Evolutionary conservation across 2,113 vertebrate genomes (phyloP).

Genomic region (Leptobrachium leishanense): DNA sequence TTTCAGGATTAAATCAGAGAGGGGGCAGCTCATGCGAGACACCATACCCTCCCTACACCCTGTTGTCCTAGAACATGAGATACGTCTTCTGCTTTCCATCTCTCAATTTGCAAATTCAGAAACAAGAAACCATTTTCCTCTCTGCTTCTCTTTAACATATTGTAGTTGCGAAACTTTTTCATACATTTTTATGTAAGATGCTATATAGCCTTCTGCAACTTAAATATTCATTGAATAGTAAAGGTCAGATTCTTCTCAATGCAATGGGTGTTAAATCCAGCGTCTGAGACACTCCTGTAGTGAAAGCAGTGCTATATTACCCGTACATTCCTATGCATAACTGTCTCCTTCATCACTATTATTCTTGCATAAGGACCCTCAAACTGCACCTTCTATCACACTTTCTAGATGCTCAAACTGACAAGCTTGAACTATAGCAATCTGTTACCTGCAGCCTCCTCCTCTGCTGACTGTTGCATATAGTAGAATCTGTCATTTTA

Average conservation of each 20-base stretch:
- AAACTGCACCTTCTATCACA: slow-evolving; percentile 45
- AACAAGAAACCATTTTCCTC: not conserved
- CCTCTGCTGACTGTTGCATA: slow-evolving; percentile 1
- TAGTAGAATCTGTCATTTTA: slow-evolving; percentile 31
- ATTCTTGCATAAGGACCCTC: slow-evolving; percentile 40
- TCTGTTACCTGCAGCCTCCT: slow-evolving; percentile 28
- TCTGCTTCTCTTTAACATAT: slow-evolving; percentile 8
- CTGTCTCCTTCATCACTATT: slow-evolving; percentile 35
- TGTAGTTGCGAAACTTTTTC: slow-evolving; percentile 39
- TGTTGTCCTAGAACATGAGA: not conserved
- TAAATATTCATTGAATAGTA: slow-evolving; percentile 41
- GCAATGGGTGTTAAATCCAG: slow-evolving; percentile 32
- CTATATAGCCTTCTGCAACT: slow-evolving; percentile 32
- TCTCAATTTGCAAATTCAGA: not conserved
- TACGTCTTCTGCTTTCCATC: not conserved
- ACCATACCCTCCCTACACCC: not conserved
- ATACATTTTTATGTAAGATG: slow-evolving; percentile 33
- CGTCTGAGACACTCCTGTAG: slow-evolving; percentile 26
- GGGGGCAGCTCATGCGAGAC: not conserved
- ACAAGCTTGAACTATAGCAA: slow-evolving; percentile 40
- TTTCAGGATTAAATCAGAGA: no score
- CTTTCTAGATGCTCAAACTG: slow-evolving; percentile 31
- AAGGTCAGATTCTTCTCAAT: slow-evolving; percentile 40
- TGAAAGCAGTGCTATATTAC: slow-evolving; percentile 29
- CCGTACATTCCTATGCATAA: slow-evolving; percentile 40